These are phyloP conservation scores for Rhopalosiphum maidis DNA, from an alignment of 1,140 invertebrate species.

Conservation along the genomic window DNA sequence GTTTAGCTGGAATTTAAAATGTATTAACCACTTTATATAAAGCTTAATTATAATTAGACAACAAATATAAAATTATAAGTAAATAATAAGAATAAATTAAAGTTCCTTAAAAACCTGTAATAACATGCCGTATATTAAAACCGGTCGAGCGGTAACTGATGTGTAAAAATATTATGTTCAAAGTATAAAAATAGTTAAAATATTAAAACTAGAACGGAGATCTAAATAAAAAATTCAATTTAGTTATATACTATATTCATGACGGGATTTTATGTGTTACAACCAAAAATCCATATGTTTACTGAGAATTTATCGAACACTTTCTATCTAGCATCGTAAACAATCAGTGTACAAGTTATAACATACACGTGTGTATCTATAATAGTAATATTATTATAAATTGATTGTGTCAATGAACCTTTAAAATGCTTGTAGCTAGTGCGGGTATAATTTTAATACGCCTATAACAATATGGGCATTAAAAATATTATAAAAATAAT, in stretches of 20 bases:
- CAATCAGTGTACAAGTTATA: not conserved
- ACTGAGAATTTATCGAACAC: slow-evolving; percentile 2
- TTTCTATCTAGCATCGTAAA: slow-evolving; percentile 38
- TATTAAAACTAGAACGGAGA: slow-evolving; percentile 23
- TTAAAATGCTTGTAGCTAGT: not conserved
- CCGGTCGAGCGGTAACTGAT: not conserved
- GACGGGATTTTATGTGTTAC: not conserved
- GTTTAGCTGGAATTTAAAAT: slow-evolving; percentile 3
- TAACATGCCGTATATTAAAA: not conserved
- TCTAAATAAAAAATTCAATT: slow-evolving; percentile 14
- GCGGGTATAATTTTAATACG: not conserved
- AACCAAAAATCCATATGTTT: slow-evolving; percentile 23
- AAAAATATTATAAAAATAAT: not conserved
- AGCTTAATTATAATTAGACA: slow-evolving; percentile 20
- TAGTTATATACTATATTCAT: not conserved
- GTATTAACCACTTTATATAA: not conserved
- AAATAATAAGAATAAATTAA: slow-evolving; percentile 8
- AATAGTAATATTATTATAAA: slow-evolving; percentile 5
- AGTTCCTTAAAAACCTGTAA: slow-evolving; percentile 27
- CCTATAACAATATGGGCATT: not conserved
- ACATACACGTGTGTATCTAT: not conserved
- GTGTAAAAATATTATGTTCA: not conserved
- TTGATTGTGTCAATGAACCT: slow-evolving; percentile 22
- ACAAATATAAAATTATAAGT: not conserved
- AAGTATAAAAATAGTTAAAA: slow-evolving; percentile 25